Evolutionary conservation across 2,113 vertebrate genomes (phyloP).

Genomic region (Notechis scutatus): DNA sequence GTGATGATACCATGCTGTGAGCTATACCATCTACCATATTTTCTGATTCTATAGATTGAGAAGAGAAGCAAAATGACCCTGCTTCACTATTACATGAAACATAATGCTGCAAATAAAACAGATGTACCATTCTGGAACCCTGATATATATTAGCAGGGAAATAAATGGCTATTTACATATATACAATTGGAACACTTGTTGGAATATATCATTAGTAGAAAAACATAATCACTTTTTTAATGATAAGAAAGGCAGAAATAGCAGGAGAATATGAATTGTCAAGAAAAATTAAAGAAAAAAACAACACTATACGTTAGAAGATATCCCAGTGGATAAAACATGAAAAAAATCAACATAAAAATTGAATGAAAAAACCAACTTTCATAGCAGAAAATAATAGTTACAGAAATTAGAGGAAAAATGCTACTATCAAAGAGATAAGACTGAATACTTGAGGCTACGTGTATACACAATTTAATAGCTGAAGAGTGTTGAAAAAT

Average conservation of each 20-base stretch:
- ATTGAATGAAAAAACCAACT: slow-evolving; percentile 25
- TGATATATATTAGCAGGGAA: not conserved
- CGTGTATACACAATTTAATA: not conserved
- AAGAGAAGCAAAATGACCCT: not conserved
- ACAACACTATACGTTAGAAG: not conserved
- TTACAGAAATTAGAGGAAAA: not conserved
- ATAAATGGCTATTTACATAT: slow-evolving; percentile 30
- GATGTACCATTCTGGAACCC: not conserved
- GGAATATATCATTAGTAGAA: not conserved
- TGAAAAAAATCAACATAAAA: not conserved
- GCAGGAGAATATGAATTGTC: slow-evolving; percentile 28
- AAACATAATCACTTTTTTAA: slow-evolving; percentile 37
- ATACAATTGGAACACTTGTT: slow-evolving; percentile 6
- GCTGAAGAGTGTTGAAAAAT: not conserved
- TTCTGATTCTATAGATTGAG: not conserved
- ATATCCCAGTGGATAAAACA: not conserved
- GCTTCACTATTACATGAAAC: not conserved
- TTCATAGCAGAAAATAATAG: slow-evolving; percentile 29
- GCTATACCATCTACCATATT: not conserved
- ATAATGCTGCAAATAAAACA: not conserved
- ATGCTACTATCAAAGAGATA: not conserved
- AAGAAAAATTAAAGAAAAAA: slow-evolving; percentile 21
- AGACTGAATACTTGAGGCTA: not conserved
- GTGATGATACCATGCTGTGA: not conserved
- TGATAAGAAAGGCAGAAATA: slow-evolving; percentile 30